phyloP scores from a whole-genome alignment of 2,113 vertebrate species.

The Plestiodon gilberti region DNA sequence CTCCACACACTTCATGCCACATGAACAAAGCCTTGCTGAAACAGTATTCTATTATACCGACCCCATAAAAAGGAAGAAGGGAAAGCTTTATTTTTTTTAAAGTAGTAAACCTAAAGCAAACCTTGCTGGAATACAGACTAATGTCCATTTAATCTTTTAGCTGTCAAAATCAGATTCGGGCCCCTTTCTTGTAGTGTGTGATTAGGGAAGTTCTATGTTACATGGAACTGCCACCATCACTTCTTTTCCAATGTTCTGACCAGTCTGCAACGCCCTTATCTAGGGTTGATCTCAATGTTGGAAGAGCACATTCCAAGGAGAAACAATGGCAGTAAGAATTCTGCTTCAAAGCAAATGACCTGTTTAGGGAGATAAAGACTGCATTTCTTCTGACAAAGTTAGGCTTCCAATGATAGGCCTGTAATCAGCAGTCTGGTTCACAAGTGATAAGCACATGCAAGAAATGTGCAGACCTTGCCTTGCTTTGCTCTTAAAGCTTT shows the following conservation, averaged over 20 bases:
- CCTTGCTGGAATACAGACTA: too few species aligned
- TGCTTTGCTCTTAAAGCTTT: slow-evolving; percentile 50
- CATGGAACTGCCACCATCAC: background rate
- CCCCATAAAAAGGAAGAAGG: too few species aligned
- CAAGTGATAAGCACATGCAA: background rate
- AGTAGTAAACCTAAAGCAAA: too few species aligned
- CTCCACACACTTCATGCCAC: too few species aligned
- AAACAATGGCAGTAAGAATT: background rate
- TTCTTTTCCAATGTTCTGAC: background rate
- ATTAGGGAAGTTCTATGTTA: background rate
- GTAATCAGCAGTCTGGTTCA: slow-evolving; percentile 5
- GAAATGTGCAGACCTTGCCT: slow-evolving; percentile 22
- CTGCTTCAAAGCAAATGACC: background rate
- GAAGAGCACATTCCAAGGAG: background rate
- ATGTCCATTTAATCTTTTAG: too few species aligned
- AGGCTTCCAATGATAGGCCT: background rate
- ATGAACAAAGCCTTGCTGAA: too few species aligned
- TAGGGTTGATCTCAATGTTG: background rate
- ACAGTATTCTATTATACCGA: too few species aligned
- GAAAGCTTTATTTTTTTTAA: too few species aligned
- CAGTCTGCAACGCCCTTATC: background rate
- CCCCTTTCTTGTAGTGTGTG: too few species aligned
- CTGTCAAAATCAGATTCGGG: too few species aligned
- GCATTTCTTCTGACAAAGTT: background rate
- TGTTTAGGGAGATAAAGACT: background rate